phyloP scores from a whole-genome alignment of 2,113 vertebrate genomes.

The Glareola pratincola region DNA sequence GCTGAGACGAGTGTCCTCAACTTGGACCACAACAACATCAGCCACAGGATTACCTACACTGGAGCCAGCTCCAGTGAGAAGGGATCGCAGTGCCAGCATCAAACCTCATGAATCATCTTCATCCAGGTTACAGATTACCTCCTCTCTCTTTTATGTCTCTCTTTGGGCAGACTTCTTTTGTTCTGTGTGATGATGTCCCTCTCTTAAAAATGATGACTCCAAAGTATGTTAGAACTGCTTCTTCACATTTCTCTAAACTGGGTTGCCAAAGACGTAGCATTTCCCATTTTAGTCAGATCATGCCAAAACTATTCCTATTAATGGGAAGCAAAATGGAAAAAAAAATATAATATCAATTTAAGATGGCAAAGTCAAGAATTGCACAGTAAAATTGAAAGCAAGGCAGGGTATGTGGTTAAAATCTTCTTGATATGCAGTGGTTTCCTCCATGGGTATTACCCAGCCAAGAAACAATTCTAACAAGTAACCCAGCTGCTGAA shows the following conservation, averaged over 20 bases:
- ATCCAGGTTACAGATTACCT: constrained; percentile 76
- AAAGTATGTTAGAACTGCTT: neutral
- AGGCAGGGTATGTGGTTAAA: neutral
- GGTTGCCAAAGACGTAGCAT: neutral
- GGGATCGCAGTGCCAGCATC: constrained; percentile 90
- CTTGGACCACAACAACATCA: constrained; percentile 98
- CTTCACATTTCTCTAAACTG: neutral
- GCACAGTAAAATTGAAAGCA: neutral
- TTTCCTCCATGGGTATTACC: neutral
- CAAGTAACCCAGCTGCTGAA: neutral
- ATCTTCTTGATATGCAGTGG: neutral
- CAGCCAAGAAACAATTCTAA: neutral
- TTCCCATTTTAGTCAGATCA: neutral
- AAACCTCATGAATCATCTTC: constrained; percentile 85
- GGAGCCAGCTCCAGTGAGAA: constrained; percentile 89
- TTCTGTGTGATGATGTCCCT: neutral
- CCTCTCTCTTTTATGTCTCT: neutral
- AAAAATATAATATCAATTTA: fast-evolving
- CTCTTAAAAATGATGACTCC: neutral
- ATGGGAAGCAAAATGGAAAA: neutral
- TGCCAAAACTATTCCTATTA: neutral
- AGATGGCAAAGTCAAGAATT: neutral
- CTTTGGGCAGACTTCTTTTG: neutral
- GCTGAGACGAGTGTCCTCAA: constrained; percentile 90
- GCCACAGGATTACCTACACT: constrained; percentile 94